These are phyloP conservation scores for Synanthedon myopaeformis DNA, from an alignment of 2,888 invertebrate genomes.

Conservation along the genomic window DNA sequence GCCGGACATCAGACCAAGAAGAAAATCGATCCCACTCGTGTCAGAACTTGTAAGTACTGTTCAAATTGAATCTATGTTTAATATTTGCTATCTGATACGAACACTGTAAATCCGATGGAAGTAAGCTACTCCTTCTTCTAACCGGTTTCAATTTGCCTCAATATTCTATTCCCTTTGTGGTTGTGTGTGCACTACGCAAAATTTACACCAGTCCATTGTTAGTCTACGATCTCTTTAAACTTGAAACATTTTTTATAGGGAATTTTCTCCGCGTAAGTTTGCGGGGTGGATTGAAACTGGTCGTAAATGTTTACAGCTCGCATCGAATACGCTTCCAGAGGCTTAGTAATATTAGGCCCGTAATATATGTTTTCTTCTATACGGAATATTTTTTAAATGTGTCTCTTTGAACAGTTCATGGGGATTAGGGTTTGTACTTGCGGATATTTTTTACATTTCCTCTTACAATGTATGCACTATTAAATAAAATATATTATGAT, in stretches of 20 bases:
- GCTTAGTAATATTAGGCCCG: conserved; percentile 69
- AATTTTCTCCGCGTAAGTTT: not conserved
- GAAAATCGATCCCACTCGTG: conserved; percentile 97
- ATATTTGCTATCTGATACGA: conserved; percentile 21
- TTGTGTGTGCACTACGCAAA: too few species aligned
- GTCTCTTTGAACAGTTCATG: conserved; percentile 40
- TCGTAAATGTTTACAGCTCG: conserved; percentile 60
- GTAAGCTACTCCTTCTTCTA: conserved; percentile 41
- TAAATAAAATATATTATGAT: not conserved
- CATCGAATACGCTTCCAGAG: conserved; percentile 63
- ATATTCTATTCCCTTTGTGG: conserved; percentile 10
- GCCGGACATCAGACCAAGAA: conserved; percentile 97
- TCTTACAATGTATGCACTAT: not conserved
- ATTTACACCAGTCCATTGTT: not conserved
- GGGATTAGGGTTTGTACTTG: conserved; percentile 12
- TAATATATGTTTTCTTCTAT: conserved; percentile 67
- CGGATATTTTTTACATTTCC: not conserved
- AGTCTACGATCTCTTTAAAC: not conserved
- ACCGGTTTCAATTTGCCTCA: conserved; percentile 47
- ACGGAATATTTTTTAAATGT: conserved; percentile 39
- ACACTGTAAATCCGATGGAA: conserved; percentile 33
- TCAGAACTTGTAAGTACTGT: conserved; percentile 94
- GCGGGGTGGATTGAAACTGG: conserved; percentile 54
- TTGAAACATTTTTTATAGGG: not conserved
- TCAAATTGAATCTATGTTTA: conserved; percentile 7